These are phyloP conservation scores for Lasioglossum malachurum DNA, from an alignment of 2,888 invertebrate genomes.

Conservation along the genomic window DNA sequence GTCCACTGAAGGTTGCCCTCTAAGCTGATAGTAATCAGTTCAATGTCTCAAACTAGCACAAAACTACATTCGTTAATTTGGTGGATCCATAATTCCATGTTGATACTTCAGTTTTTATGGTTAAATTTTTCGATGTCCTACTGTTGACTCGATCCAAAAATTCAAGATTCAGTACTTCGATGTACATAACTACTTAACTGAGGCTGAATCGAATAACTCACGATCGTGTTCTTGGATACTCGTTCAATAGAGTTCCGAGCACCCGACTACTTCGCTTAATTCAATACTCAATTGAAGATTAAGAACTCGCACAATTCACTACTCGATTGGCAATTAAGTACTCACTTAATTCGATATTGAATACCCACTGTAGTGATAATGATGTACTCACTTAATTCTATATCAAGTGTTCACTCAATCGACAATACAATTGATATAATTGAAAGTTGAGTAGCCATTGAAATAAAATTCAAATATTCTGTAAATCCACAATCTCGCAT, in stretches of 20 bases:
- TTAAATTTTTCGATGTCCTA: background rate
- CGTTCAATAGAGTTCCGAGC: background rate
- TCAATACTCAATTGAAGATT: background rate
- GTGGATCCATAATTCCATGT: background rate
- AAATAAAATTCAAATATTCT: background rate
- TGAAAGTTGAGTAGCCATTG: background rate
- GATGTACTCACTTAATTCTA: background rate
- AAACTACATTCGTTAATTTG: background rate
- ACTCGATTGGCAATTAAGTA: background rate
- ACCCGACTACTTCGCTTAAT: background rate
- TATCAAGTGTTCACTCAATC: background rate
- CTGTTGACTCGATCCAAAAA: background rate
- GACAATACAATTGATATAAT: background rate
- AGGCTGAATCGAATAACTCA: background rate
- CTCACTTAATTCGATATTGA: background rate
- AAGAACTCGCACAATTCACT: background rate
- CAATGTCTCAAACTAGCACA: background rate
- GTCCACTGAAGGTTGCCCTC: background rate
- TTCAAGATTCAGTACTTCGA: background rate
- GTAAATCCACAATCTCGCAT: background rate
- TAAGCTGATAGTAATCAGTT: background rate
- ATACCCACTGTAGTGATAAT: background rate
- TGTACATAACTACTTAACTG: too few species aligned
- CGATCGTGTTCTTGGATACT: background rate
- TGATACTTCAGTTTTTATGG: background rate